Evolutionary conservation across 1,140 invertebrate species (phyloP), one percentile per base, ranked within the genome.

Genomic region (Octopus bimaculoides): DNA sequence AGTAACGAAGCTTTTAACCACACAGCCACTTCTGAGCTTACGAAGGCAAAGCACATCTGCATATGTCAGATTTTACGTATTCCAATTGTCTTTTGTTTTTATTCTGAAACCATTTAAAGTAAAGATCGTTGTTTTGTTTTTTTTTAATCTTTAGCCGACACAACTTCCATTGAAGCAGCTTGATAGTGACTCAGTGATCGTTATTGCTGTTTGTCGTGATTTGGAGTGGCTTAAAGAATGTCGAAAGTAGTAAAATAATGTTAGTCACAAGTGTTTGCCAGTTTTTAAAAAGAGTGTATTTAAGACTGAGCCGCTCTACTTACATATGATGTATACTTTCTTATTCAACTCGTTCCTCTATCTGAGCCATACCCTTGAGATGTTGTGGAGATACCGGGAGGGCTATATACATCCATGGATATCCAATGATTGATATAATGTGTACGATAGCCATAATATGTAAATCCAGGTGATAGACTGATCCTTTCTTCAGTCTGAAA

Each of bases 321-420:
- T 89, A 93, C 93, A 93, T 93, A 89, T 93, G 92, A 84, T 93
- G 92, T 26, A 93, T 92, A 84, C 93, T 92, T 74, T 93, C 93
- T 86, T 93, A 92, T 79, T 93, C 93, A 4, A 94, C 92, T 55
- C 93, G 85, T 85, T 93, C 93, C 84, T 94, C 93, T 9, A 93
- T 91, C 84, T 94, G 93, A 20, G 93, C 93, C 77, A 94, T 86
- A 54, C 92, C 92, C 75, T 92, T 88, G 9, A 94, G 91, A 86
- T 93, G 93, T 12, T 94, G 89, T 5, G 93, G 93, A 14, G 93
- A 93, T 86, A 93, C 93, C 4, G 93, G 93, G 26, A 93, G 85
- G 14, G 93, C 92, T 5, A 87, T 88, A 76, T 89, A 88, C 89
- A 93, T 92, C 93, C 93, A 93, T 8, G 93, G 93, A 69, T 93